Percentiles rank a stretch among this genome's conserved stretches.
Evolutionary conservation across 2,888 invertebrate species (phyloP).

Genomic region (Sthenelais limicola): DNA sequence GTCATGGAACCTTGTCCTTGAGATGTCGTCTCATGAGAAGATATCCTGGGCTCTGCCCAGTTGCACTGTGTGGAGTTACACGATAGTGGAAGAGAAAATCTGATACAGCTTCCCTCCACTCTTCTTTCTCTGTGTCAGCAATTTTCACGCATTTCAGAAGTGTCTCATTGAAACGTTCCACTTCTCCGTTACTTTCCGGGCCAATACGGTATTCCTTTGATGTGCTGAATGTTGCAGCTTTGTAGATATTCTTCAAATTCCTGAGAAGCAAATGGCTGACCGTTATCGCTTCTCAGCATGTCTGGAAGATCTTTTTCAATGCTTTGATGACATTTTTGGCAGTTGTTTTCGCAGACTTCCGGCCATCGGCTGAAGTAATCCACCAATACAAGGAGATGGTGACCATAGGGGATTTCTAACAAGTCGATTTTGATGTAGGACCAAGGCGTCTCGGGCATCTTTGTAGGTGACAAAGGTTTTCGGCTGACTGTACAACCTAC

Average conservation of each 20-base stretch:
- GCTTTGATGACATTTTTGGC: not conserved
- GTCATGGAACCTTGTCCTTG: not conserved
- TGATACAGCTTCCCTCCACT: not conserved
- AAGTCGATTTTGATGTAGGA: conserved; percentile 35
- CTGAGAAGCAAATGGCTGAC: conserved; percentile 24
- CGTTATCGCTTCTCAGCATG: conserved; percentile 30
- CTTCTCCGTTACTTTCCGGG: conserved; percentile 40
- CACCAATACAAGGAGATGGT: conserved; percentile 30
- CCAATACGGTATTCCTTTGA: conserved; percentile 9
- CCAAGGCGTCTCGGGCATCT: conserved; percentile 38
- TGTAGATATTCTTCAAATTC: not conserved
- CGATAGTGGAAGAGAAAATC: conserved; percentile 20
- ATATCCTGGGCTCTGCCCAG: conserved; percentile 1
- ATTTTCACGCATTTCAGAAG: conserved; percentile 5
- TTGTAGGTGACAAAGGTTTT: conserved; percentile 31
- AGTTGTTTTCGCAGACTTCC: conserved; percentile 15
- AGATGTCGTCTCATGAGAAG: conserved; percentile 7
- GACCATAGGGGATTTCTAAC: not conserved
- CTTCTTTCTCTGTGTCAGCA: conserved; percentile 8
- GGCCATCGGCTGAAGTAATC: conserved; percentile 40
- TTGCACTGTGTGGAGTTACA: not conserved
- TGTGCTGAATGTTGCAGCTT: not conserved
- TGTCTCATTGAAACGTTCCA: conserved; percentile 28
- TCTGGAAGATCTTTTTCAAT: conserved; percentile 31
- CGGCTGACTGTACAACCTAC: not conserved